Conservation (phyloP, 2,113 vertebrate species). For the Dinomys branickii region DNA sequence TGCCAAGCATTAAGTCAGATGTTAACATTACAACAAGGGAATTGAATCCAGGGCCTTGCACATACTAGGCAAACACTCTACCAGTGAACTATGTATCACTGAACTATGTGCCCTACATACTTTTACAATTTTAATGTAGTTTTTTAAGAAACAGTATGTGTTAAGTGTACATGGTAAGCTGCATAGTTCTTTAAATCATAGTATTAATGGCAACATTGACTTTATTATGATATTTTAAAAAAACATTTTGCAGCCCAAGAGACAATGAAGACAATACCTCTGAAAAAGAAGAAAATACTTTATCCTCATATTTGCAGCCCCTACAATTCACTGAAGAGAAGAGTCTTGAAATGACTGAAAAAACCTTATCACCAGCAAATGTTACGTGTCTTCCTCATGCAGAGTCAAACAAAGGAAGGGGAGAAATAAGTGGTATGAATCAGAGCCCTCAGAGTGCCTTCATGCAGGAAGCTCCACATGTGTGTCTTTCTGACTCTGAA, state of each 20-base stretch:
- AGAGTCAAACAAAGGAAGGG: conserved; percentile 73
- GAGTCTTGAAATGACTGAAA: conserved; percentile 56
- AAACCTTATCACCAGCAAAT: conserved; percentile 60
- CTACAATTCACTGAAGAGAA: conserved; percentile 75
- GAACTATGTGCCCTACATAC: neutral
- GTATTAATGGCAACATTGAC: conserved; percentile 53
- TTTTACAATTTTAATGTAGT: conserved; percentile 44
- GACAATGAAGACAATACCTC: conserved; percentile 66
- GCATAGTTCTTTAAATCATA: conserved; percentile 56
- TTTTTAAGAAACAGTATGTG: conserved; percentile 41
- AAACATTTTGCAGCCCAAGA: conserved; percentile 82
- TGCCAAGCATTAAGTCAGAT: neutral
- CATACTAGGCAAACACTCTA: neutral
- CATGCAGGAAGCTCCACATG: conserved; percentile 49
- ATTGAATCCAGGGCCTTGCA: neutral
- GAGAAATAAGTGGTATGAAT: conserved; percentile 64
- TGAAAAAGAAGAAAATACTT: conserved; percentile 78
- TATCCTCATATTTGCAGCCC: conserved; percentile 57
- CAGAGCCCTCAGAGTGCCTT: conserved; percentile 33
- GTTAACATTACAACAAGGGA: neutral
- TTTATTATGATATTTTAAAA: conserved; percentile 61
- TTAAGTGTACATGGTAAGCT: conserved; percentile 10
- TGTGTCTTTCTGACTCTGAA: conserved; percentile 62
- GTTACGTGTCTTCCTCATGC: conserved; percentile 22
- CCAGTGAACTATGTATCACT: neutral